phyloP scores from a whole-genome alignment of 2,797 vertebrate genomes.

The Sternotherus odoratus region DNA sequence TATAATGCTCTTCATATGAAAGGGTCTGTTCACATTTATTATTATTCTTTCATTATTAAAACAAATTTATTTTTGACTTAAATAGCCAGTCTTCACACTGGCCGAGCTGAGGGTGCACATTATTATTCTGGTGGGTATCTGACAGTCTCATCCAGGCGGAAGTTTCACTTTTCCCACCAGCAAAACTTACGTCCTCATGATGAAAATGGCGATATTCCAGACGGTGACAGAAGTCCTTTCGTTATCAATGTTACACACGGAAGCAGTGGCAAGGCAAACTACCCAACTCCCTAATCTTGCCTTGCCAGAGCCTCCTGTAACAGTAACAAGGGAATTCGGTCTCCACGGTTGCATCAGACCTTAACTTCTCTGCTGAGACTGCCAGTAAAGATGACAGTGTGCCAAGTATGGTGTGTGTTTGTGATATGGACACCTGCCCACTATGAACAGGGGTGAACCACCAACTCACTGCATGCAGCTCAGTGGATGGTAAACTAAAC shows the following conservation, averaged over 20 bases:
- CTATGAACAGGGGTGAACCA: background rate
- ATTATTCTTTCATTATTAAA: background rate
- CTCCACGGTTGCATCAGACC: background rate
- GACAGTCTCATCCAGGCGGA: background rate
- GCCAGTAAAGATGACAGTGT: background rate
- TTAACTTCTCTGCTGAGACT: background rate
- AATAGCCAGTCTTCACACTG: background rate
- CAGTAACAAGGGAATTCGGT: background rate
- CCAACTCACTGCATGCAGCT: background rate
- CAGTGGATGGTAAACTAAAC: background rate
- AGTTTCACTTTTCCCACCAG: constrained; percentile 15
- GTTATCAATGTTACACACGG: background rate
- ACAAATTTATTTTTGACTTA: background rate
- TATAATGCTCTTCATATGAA: background rate
- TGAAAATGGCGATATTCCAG: background rate
- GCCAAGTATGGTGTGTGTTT: rapidly evolving
- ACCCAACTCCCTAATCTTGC: background rate
- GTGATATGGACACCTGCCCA: background rate
- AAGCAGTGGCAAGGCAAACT: constrained; percentile 31
- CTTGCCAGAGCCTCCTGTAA: background rate
- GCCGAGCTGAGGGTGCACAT: background rate
- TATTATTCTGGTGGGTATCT: background rate
- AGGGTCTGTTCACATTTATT: background rate
- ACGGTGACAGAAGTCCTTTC: constrained; percentile 3
- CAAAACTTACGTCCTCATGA: background rate